phyloP scores from a whole-genome alignment of 2,888 invertebrate genomes.

The Podotricha telesiphe region DNA sequence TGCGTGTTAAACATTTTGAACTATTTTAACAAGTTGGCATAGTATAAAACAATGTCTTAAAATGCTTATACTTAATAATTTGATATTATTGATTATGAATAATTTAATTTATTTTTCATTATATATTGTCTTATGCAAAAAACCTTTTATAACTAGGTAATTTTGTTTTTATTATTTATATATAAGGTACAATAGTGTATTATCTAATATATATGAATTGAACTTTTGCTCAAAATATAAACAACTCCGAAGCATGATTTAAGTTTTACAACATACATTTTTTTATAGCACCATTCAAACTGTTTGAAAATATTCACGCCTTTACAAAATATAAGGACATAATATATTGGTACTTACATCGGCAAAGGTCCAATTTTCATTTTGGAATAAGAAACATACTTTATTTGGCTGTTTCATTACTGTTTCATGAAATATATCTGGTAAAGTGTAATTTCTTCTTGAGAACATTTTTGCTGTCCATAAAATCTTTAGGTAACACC shows the following conservation, averaged over 20 bases:
- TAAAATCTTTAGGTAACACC: conserved; percentile 86
- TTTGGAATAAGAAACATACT: conserved; percentile 91
- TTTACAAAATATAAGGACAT: neutral
- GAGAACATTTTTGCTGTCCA: conserved; percentile 86
- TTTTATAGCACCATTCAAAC: neutral
- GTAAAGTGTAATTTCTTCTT: conserved; percentile 88
- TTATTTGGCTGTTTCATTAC: conserved; percentile 92
- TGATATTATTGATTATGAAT: too few species aligned
- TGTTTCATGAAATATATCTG: conserved; percentile 90
- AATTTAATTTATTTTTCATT: too few species aligned
- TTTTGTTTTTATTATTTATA: neutral
- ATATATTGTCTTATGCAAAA: too few species aligned
- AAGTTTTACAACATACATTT: too few species aligned
- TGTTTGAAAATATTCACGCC: neutral
- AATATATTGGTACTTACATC: conserved; percentile 81
- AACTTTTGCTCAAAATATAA: too few species aligned
- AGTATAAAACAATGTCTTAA: too few species aligned
- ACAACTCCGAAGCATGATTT: neutral
- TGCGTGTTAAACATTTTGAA: too few species aligned
- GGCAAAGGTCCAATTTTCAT: conserved; percentile 93
- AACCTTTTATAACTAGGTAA: neutral
- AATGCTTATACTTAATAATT: too few species aligned
- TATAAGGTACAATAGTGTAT: too few species aligned
- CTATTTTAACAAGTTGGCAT: too few species aligned
- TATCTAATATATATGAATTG: too few species aligned